Conservation (phyloP, 2,797 vertebrate genomes). For the Catharus ustulatus region DNA sequence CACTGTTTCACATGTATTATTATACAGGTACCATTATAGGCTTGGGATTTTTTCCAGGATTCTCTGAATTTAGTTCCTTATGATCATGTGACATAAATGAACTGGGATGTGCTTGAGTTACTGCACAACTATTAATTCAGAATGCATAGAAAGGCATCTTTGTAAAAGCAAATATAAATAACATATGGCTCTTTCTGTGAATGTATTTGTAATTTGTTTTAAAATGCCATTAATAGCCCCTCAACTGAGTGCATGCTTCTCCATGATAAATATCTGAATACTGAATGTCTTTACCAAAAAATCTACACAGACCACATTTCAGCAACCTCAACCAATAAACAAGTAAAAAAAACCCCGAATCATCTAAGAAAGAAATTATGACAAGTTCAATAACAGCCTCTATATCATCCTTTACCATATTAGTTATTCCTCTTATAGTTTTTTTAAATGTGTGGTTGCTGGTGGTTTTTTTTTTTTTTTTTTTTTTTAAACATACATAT, state of each 20-base stretch:
- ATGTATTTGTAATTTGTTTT: neutral
- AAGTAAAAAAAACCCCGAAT: neutral
- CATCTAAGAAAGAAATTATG: neutral
- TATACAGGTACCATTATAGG: neutral
- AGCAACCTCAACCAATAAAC: neutral
- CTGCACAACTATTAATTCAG: neutral
- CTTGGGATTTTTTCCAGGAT: accelerated
- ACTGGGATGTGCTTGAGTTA: neutral
- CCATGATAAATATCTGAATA: neutral
- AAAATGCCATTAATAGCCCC: neutral
- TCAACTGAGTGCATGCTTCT: neutral
- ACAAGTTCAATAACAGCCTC: neutral
- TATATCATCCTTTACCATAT: neutral
- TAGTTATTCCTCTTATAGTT: neutral
- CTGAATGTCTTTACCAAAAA: neutral
- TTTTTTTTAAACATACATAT: neutral
- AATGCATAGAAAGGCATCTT: neutral
- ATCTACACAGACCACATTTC: neutral
- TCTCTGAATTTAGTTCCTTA: neutral
- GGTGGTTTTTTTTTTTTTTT: neutral
- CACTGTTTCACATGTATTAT: neutral
- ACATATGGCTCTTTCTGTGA: neutral
- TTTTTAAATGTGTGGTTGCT: neutral
- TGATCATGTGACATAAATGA: neutral
- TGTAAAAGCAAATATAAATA: neutral